Evolutionary conservation across 2,797 vertebrate species (phyloP).

Genomic region (Bradypodion ventrale): DNA sequence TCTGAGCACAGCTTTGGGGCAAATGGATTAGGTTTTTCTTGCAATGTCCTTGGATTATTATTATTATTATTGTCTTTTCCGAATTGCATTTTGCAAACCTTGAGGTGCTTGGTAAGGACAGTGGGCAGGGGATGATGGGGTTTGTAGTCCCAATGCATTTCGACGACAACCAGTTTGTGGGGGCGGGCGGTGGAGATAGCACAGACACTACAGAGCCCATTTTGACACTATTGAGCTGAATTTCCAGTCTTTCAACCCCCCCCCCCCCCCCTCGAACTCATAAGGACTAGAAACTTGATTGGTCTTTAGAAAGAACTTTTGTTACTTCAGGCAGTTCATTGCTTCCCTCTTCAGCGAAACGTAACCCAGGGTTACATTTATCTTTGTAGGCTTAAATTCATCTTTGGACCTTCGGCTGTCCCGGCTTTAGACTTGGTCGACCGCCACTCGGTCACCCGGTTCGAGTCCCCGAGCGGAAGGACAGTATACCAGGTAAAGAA

Average conservation of each 20-base stretch:
- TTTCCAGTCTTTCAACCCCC: neutral
- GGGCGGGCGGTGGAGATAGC: no score
- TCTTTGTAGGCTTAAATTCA: slow-evolving; percentile 85
- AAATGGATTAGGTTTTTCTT: no score
- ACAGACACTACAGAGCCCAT: no score
- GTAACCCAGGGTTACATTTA: neutral
- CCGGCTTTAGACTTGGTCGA: slow-evolving; percentile 93
- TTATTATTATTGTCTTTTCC: neutral
- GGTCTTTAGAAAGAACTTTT: neutral
- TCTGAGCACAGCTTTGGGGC: no score
- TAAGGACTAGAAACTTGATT: neutral
- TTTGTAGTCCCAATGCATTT: no score
- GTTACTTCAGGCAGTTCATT: no score
- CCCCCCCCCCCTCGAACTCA: neutral
- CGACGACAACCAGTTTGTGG: no score
- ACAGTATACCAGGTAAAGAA: slow-evolving; percentile 85
- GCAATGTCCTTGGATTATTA: no score
- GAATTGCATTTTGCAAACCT: neutral
- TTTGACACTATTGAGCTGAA: no score
- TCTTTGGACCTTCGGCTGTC: slow-evolving; percentile 88
- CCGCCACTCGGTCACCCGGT: slow-evolving; percentile 81
- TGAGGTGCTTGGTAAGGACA: neutral
- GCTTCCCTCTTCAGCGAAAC: neutral
- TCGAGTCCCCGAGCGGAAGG: slow-evolving; percentile 89
- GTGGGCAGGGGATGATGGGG: neutral